Conservation (phyloP, 2,797 vertebrate species). For the Sebastes aleutianus region DNA sequence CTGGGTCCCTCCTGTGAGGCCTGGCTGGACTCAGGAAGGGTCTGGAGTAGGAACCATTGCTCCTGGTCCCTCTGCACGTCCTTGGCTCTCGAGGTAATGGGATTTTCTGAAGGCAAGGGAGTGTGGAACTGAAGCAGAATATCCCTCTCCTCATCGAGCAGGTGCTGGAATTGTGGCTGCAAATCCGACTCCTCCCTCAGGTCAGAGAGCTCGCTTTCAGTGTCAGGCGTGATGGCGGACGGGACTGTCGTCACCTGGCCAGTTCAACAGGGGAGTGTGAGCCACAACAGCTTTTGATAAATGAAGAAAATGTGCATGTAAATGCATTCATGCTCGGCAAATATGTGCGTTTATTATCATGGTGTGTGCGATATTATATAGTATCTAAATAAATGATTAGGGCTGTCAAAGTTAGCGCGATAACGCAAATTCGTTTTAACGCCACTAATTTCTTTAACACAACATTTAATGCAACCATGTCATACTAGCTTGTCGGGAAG, state of each 20-base stretch:
- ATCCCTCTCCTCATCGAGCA: constrained; percentile 19
- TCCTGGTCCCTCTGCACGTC: constrained; percentile 14
- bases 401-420: too few relatives aligned
- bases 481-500: too few relatives aligned
- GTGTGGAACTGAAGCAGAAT: neutral
- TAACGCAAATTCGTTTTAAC: too few relatives aligned
- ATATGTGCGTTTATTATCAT: neutral
- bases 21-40: neutral
- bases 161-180: constrained; percentile 4
- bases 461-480: too few relatives aligned
- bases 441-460: too few relatives aligned
- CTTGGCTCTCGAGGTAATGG: neutral
- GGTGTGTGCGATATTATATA: neutral
- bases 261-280: neutral
- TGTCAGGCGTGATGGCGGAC: neutral
- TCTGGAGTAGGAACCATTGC: neutral
- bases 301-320: neutral
- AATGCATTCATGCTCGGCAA: neutral
- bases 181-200: constrained; percentile 34
- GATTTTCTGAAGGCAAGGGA: constrained; percentile 12
- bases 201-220: constrained; percentile 44
- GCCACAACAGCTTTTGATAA: neutral
- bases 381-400: neutral
- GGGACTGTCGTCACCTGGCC: constrained; percentile 46
- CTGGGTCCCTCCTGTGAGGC: constrained; percentile 1